Conservation (phyloP, 1,140 invertebrate genomes). For the Euborellia annulipes region DNA sequence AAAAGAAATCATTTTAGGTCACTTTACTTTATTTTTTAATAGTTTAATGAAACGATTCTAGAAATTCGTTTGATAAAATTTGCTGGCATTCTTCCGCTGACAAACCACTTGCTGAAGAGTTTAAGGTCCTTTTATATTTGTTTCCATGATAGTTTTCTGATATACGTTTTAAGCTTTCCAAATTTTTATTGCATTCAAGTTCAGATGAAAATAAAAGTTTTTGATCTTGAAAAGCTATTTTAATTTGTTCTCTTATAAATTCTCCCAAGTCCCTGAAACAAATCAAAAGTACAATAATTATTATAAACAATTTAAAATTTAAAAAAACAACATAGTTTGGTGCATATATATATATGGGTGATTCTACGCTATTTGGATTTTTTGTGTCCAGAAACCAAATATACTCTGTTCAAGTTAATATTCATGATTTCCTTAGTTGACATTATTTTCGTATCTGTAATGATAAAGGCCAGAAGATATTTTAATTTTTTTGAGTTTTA, state of each 20-base stretch:
- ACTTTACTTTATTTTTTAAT: conserved; percentile 35
- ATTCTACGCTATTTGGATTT: too few species aligned
- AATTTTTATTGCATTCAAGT: conserved; percentile 45
- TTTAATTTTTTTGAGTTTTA: too few species aligned
- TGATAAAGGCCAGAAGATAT: too few species aligned
- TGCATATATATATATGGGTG: too few species aligned
- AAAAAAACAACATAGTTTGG: too few species aligned
- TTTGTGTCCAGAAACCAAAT: too few species aligned
- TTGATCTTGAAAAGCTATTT: conserved; percentile 41
- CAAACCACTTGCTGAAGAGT: conserved; percentile 49
- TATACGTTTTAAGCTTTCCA: conserved; percentile 47
- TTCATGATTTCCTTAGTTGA: too few species aligned
- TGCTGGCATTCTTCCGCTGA: conserved; percentile 49
- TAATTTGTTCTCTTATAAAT: conserved; percentile 51
- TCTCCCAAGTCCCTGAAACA: conserved; percentile 57
- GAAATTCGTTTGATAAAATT: conserved; percentile 50
- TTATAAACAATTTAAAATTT: too few species aligned
- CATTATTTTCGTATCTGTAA: too few species aligned
- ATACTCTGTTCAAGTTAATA: too few species aligned
- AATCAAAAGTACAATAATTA: conserved; percentile 18
- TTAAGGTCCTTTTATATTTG: conserved; percentile 37
- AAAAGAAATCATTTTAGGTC: conserved; percentile 17
- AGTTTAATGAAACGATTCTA: conserved; percentile 34
- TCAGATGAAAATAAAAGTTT: conserved; percentile 34
- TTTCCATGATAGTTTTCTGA: conserved; percentile 50